phyloP scores from a whole-genome alignment of 1,140 invertebrate genomes.

The Episyrphus balteatus region DNA sequence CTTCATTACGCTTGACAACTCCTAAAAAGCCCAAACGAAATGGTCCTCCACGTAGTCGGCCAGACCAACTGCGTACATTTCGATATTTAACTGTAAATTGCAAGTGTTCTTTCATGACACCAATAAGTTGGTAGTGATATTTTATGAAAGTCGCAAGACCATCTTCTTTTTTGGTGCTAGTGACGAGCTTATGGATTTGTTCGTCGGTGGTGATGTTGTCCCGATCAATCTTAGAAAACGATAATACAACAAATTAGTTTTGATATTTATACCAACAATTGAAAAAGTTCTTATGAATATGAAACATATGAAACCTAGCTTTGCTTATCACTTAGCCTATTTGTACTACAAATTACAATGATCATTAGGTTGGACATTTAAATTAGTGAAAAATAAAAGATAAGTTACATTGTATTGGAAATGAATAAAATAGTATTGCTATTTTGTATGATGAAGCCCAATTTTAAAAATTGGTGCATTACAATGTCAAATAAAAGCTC shows the following conservation, averaged over 20 bases:
- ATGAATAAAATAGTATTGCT: too few relatives aligned
- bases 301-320: neutral
- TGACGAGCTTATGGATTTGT: constrained; percentile 21
- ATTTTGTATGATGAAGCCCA: too few relatives aligned
- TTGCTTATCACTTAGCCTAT: neutral
- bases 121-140: constrained; percentile 25
- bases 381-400: neutral
- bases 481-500: too few relatives aligned
- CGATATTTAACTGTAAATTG: constrained; percentile 31
- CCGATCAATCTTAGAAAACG: constrained; percentile 21
- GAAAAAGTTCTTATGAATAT: neutral
- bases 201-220: constrained; percentile 22
- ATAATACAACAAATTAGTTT: constrained; percentile 1
- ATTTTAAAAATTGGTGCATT: too few relatives aligned
- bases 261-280: neutral
- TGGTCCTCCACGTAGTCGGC: constrained; percentile 20
- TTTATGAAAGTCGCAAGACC: constrained; percentile 28
- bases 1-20: constrained; percentile 27
- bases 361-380: neutral
- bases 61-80: constrained; percentile 32
- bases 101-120: constrained; percentile 19
- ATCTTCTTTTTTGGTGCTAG: constrained; percentile 16
- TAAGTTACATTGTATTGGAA: neutral
- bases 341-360: neutral
- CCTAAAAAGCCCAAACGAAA: constrained; percentile 27